Conservation (phyloP, 2,797 vertebrate genomes). For the Sciaenops ocellatus region DNA sequence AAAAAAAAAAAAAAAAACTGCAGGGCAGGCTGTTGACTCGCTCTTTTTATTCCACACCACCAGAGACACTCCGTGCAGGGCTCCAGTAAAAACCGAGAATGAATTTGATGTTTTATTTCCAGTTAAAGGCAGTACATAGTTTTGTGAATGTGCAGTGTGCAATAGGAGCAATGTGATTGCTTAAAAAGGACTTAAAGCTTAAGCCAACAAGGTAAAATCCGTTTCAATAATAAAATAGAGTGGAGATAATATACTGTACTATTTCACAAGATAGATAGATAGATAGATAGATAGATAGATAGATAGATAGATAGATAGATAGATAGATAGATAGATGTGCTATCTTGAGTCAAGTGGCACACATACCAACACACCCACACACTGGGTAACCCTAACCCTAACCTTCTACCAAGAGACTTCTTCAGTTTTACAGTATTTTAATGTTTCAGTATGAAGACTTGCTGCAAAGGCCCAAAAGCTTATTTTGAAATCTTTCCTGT, state of each 20-base stretch:
- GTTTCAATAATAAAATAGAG: neutral
- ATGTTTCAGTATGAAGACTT: neutral
- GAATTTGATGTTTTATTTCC: constrained; percentile 45
- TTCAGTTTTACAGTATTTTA: no score
- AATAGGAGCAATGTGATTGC: neutral
- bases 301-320: constrained; percentile 39
- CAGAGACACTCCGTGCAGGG: constrained; percentile 42
- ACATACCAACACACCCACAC: constrained; percentile 26
- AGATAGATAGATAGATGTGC: constrained; percentile 44
- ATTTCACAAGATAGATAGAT: neutral
- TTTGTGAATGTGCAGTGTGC: neutral
- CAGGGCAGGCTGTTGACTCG: constrained; percentile 53
- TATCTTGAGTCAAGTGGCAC: constrained; percentile 42
- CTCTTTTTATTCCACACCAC: constrained; percentile 57
- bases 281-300: constrained; percentile 45
- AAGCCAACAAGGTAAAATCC: neutral
- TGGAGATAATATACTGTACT: neutral
- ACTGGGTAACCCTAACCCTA: constrained; percentile 2
- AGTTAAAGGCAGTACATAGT: constrained; percentile 19
- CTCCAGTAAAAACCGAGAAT: constrained; percentile 51
- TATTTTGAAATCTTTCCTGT: neutral
- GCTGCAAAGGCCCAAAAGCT: neutral
- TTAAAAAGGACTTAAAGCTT: neutral
- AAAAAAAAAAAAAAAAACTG: constrained; percentile 33
- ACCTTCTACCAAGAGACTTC: neutral